Conservation (phyloP, 2,797 vertebrate genomes). For the Pseudopleuronectes americanus region DNA sequence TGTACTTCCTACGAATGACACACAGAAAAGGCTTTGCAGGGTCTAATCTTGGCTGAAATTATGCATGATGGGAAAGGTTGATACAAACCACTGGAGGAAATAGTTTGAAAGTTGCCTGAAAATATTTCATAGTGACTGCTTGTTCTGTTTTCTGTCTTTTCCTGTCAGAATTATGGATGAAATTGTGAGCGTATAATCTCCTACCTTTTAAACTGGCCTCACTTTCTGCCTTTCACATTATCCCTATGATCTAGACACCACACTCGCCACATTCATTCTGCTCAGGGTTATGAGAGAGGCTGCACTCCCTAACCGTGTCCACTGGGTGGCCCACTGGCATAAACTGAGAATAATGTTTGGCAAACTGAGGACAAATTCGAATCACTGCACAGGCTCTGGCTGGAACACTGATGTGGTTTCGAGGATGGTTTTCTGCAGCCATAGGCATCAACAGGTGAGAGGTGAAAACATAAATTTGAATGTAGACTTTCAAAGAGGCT, state of each 20-base stretch:
- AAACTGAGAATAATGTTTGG: constrained; percentile 28
- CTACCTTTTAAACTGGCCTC: neutral
- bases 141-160: constrained; percentile 18
- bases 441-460: constrained; percentile 8
- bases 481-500: neutral
- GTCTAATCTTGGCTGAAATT: constrained; percentile 7
- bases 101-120: neutral
- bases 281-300: neutral
- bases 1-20: constrained; percentile 16
- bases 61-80: neutral
- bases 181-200: neutral
- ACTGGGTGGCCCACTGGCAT: constrained; percentile 71
- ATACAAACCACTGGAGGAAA: constrained; percentile 13
- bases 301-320: constrained; percentile 56
- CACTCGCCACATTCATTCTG: neutral
- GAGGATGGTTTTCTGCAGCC: neutral
- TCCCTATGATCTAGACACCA: neutral
- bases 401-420: neutral
- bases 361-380: neutral
- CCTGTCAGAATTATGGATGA: neutral
- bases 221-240: neutral
- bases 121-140: neutral
- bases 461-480: neutral
- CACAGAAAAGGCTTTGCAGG: neutral
- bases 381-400: neutral